Evolutionary conservation across 1,140 invertebrate species (phyloP), one percentile per base, ranked within the genome.

Genomic region (Drosophila simulans): DNA sequence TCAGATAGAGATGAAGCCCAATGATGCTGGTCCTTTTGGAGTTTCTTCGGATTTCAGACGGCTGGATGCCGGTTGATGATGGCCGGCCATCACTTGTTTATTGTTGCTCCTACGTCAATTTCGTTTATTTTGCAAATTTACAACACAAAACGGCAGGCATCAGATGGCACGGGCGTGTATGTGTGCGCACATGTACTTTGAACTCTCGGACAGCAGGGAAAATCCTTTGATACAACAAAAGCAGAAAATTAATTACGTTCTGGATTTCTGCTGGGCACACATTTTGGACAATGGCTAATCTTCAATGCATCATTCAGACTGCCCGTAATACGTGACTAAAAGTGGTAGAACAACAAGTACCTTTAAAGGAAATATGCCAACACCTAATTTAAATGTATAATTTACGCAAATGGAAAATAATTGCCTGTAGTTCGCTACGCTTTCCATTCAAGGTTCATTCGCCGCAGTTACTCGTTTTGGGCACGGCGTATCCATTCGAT

Each of bases 231-330:
- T 53, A 45, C 55, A 54, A 63, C 71, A 76, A 49, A 27, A 71
- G 13, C 27, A 42, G 42, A 15, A 63, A 85, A 86, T 83, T 88
- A 88, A 88, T 86, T 83, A 77, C 74, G 74, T 60, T 77, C 77
- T 52, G 39, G 34, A 57, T 74, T 53, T 77, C 72, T 59, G 53
- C 15, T 17, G 0, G 15, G 42, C 39, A 51, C 68, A 78, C 68
- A 60, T 77, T 72, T 60, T 45, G 31, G 17, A 39, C 51, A 62
- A 62, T 39, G 34, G 34, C 17, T 39, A 59, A 37, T 37, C 42
- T 11, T 4, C 31, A 35, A 64, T 59, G n/a, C 12, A 5, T 43
- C 55, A 46, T 37, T 59, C 11, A 12, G 31, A 39, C 34, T 27
- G 20, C 17, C 43, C 20, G 17, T 10, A 8, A n/a, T 35, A 35